phyloP scores from a whole-genome alignment of 2,113 vertebrate species.

The Tragulus kanchil region DNA sequence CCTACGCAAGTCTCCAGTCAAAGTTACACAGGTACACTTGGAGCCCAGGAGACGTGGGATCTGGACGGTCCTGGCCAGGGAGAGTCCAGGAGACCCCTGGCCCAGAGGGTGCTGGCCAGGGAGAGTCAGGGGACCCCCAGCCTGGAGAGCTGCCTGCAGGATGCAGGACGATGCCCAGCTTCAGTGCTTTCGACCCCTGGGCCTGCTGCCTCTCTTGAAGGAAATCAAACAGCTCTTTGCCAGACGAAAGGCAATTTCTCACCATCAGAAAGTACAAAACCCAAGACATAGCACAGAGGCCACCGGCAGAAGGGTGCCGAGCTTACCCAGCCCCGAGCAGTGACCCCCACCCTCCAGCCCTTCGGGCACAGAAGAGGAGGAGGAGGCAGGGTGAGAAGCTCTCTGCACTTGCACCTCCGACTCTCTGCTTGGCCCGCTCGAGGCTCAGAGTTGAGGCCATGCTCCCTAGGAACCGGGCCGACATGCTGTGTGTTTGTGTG shows the following conservation, averaged over 20 bases:
- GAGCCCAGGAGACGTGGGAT: not conserved
- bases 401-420: accelerated
- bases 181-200: not conserved
- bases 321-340: accelerated
- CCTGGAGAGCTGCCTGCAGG: not conserved
- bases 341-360: not conserved
- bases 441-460: not conserved
- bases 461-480: not conserved
- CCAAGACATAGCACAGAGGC: not conserved
- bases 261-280: not conserved
- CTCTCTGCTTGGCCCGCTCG: not conserved
- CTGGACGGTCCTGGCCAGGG: not conserved
- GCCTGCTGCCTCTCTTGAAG: not conserved
- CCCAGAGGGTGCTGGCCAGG: not conserved
- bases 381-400: not conserved
- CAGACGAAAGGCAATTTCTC: not conserved
- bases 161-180: not conserved
- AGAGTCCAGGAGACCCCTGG: not conserved
- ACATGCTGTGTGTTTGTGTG: no score
- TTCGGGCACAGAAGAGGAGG: not conserved
- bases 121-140: not conserved
- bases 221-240: not conserved
- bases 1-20: not conserved
- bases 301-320: accelerated
- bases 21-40: not conserved